These are phyloP conservation scores for Felis catus DNA, from an alignment of 2,113 vertebrate species.

Conservation along the genomic window DNA sequence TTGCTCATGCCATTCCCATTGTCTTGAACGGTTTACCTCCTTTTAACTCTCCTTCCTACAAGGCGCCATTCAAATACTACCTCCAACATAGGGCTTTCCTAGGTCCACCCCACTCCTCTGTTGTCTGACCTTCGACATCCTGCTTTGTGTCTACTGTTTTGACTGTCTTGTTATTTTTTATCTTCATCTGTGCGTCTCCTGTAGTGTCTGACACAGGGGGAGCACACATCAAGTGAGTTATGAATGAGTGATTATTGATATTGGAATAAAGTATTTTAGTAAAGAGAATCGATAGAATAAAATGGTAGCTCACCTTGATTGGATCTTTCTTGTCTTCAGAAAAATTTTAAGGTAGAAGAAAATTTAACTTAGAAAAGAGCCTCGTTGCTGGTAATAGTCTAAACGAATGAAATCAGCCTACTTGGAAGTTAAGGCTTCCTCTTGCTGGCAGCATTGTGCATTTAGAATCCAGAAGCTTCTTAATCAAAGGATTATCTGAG, in stretches of 20 bases:
- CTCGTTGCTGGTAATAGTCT: conserved; percentile 31
- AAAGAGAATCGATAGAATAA: conserved; percentile 18
- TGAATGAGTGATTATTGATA: conserved; percentile 33
- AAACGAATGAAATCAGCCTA: conserved; percentile 29
- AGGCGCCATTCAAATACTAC: neutral
- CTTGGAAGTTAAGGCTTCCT: conserved; percentile 21
- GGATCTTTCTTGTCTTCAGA: conserved; percentile 6
- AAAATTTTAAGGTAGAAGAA: conserved; percentile 31
- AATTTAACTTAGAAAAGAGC: conserved; percentile 11
- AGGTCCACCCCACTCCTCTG: neutral
- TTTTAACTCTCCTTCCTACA: neutral
- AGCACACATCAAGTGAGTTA: neutral
- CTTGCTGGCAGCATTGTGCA: conserved; percentile 37
- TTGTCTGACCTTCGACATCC: neutral
- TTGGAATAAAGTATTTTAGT: conserved; percentile 29
- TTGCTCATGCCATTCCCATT: neutral
- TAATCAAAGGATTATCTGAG: conserved; percentile 75
- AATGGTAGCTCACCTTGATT: conserved; percentile 14
- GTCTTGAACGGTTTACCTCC: neutral
- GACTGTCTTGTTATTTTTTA: neutral
- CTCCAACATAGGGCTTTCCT: neutral
- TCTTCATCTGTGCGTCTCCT: neutral
- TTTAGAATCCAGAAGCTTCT: conserved; percentile 70
- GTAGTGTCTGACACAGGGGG: neutral
- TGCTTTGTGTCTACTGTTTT: neutral